phyloP scores from a whole-genome alignment of 2,888 invertebrate genomes.

The Platycheirus albimanus region DNA sequence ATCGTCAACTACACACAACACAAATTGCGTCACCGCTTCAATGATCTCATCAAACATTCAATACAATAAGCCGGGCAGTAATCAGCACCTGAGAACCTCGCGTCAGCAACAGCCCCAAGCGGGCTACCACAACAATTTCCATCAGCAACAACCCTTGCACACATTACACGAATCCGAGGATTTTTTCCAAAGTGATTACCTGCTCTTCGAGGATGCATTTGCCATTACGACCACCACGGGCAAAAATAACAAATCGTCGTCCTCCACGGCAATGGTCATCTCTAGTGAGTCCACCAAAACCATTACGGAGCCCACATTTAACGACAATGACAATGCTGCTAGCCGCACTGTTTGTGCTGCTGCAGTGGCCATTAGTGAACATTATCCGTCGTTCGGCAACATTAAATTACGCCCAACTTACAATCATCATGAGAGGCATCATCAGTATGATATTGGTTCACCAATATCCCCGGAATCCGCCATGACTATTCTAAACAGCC shows the following conservation, averaged over 20 bases:
- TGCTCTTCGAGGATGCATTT: constrained; percentile 67
- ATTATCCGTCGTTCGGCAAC: constrained; percentile 59
- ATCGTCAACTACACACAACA: constrained; percentile 33
- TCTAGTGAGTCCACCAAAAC: constrained; percentile 30
- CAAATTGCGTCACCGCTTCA: constrained; percentile 53
- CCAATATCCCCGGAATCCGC: constrained; percentile 26
- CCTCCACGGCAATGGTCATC: constrained; percentile 7
- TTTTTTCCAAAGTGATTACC: constrained; percentile 72
- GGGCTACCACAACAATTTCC: constrained; percentile 29
- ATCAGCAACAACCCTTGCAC: constrained; percentile 40
- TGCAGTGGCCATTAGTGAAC: constrained; percentile 71
- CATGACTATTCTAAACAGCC: constrained; percentile 37
- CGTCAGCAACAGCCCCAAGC: constrained; percentile 67
- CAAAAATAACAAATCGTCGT: constrained; percentile 57
- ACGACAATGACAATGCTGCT: constrained; percentile 53
- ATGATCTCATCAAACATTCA: constrained; percentile 72
- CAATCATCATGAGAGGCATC: constrained; percentile 41
- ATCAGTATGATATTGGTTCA: constrained; percentile 20
- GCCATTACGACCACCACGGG: neutral
- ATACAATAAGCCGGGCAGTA: constrained; percentile 66
- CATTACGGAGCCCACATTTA: constrained; percentile 51
- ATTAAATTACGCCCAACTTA: constrained; percentile 70
- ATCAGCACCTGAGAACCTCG: constrained; percentile 45
- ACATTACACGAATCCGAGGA: constrained; percentile 63
- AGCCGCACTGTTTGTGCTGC: constrained; percentile 74